Base-by-base conservation (phyloP, 2,888 invertebrate species). In the Thereva unica region DNA sequence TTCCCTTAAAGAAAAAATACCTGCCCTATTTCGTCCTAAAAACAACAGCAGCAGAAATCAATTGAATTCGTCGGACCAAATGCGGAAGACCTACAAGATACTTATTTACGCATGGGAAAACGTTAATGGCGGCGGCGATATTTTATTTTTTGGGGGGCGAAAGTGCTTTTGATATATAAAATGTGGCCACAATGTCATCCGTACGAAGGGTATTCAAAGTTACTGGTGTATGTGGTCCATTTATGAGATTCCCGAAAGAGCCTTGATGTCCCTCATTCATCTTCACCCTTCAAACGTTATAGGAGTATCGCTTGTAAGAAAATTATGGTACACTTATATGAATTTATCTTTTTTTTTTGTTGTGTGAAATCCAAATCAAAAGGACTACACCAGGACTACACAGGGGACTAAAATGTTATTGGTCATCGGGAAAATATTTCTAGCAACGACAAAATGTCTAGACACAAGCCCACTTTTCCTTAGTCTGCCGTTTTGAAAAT, bases 401-500 rank as follows among this genome's bases (percentile, higher is more conserved):
- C 23, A 23, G 1, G 2, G 23, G 23, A 23, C 23, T 23, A 9
- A 12, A 47, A 8, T 47, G 8, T 59, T 59, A 59, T 59, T 59
- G 59, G 59, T 59, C 59, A 59, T 59, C 59, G 47, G 9, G 38
- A 38, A 47, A 59, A 47, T 37, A 23, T 38, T 38, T 10, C 7
- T 38, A 12, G 12, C 10, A 10, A 59, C 59, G 59, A 59, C 59
- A 45, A 47, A 38, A 45, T 38, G 59, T 59, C 59, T 59, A 59
- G 59, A 59, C 59, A 59, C 40, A 47, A 59, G 59, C 49, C 47
- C 59, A 59, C 59, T 59, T 59, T 49, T 59, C 40, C 38, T 59
- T 40, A 34, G 49, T 37, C 47, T 12, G 59, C 23, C 59, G 47
- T 59, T 59, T 59, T 59, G 41, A 59, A 38, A 59, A 38, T 23